Evolutionary conservation across 1,140 invertebrate species (phyloP).

Genomic region (Akabosia matsudoensis): DNA sequence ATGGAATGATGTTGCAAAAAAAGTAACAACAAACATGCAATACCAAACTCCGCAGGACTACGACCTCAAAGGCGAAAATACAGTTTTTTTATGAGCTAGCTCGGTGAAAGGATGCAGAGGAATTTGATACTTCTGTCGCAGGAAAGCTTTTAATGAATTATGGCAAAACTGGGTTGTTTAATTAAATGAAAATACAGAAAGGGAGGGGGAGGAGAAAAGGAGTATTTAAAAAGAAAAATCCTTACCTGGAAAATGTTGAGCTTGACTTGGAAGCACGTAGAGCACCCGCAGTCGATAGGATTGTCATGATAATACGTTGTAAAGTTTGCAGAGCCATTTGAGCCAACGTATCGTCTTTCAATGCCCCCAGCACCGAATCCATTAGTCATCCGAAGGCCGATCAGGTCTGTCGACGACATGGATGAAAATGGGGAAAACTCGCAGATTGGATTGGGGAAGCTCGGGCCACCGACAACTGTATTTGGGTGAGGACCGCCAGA

Average conservation of each 20-base stretch:
- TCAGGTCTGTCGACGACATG: constrained; percentile 38
- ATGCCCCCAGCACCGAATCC: constrained; percentile 9
- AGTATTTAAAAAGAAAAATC: not conserved
- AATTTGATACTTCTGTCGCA: too few relatives aligned
- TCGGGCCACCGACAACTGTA: not conserved
- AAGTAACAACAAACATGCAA: too few relatives aligned
- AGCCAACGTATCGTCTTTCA: constrained; percentile 9
- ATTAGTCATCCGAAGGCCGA: constrained; percentile 29
- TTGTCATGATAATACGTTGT: constrained; percentile 41
- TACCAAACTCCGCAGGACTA: too few relatives aligned
- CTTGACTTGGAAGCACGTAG: constrained; percentile 42
- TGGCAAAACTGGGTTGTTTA: too few relatives aligned
- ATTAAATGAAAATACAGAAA: too few relatives aligned
- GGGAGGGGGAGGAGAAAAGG: too few relatives aligned
- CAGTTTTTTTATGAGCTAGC: too few relatives aligned
- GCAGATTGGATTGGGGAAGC: constrained; percentile 41
- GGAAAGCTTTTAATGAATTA: not conserved
- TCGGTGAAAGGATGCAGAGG: too few relatives aligned
- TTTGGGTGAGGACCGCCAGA: not conserved
- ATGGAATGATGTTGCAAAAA: too few relatives aligned
- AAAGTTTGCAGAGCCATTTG: not conserved
- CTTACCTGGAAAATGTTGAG: constrained; percentile 40
- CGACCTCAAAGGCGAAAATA: too few relatives aligned
- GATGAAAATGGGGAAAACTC: constrained; percentile 44
- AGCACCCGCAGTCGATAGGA: constrained; percentile 43